Evolutionary conservation across 1,140 invertebrate species (phyloP), one percentile per base, ranked within the genome.

Genomic region (Macrobrachium nipponense): DNA sequence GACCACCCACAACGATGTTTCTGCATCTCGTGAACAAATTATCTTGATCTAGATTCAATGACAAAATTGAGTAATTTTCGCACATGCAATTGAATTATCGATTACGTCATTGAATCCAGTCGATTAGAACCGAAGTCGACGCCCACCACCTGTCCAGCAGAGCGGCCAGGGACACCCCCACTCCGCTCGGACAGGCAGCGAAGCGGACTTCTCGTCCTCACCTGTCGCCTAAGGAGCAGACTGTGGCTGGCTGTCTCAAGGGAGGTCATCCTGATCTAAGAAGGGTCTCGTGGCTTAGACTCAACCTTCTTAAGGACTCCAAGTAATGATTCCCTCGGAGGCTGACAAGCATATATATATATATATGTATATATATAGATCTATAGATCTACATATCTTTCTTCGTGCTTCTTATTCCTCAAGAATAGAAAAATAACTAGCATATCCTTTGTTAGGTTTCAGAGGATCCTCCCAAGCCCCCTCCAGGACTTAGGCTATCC

Each of bases 11-110:
- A 43, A 27, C 23, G 82, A 85, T 85, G 82, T 85, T 85, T 78
- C 82, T 79, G 82, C 82, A 85, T 85, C 59, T 27, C 73, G 72
- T 85, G 82, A 85, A 78, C 82, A 85, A 85, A 66, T 44, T 58
- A 27, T 43, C 14, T 66, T 60, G 78, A 76, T 85, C 82, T 85
- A 73, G 82, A 77, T 60, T 85, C 82, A 85, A 62, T 62, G 75
- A 78, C 75, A 51, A 17, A 51, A 72, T 58, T 58, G 17, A 23
- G 23, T 82, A 58, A 58, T 12, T 18, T 23, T 61, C 58, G 17
- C 36, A 70, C 58, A 73, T 58, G 44, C 76, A 27, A 36, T 20
- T 27, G 23, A 60, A 60, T 79, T 44, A 14, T 60, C 27, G 60
- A 36, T 20, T 36, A 64, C 20, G 60, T 27, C 82, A 78, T 77